Base-by-base conservation (phyloP, 2,888 invertebrate species). In the Tryphoninae sp. region DNA sequence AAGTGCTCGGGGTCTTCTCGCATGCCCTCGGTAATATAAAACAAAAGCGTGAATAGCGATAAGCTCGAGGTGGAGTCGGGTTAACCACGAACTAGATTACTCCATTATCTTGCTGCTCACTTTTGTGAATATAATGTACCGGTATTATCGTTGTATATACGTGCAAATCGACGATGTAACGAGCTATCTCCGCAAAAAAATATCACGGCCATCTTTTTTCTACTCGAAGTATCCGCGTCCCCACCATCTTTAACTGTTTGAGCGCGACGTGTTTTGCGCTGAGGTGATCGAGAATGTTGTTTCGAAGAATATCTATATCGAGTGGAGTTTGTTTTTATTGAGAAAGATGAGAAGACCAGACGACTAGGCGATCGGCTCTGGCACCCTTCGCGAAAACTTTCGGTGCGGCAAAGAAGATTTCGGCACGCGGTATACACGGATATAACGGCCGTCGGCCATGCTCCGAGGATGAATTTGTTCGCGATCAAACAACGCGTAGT, bases 401-500 rank as follows among this genome's bases (percentile, higher is more conserved):
- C 49, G 13, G 26, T 59, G 13, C 13, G 67, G 51, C 62, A 55
- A 55, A 83, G 78, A 67, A 71, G 23, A 65, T 74, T 9, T 61
- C 69, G 53, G 62, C 71, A 45, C 55, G 55, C 33, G 73, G 73
- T 16, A 74, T 79, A 68, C 80, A 68, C 80, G 51, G 49, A 40
- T 74, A 79, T 59, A 72, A 51, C 76, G 72, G 71, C 86, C 81
- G 68, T 75, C 23, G 83, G 84, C 84, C 61, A 75, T 81, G 85
- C 87, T 87, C 75, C 58, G 80, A 86, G 86, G 84, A 68, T 78
- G 83, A 86, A 86, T 87, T 88, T 85, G 85, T 85, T 82, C 84
- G 85, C 86, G 86, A 89, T 89, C 87, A 87, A 88, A 87, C 86
- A 87, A 86, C 85, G 84, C 81, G 78, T 67, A 76, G 82, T 87